A percentile compares a stretch with the other conserved stretches of the same genome.
Evolutionary conservation across 2,113 vertebrate species (phyloP).

Genomic region (Gadus chalcogrammus): DNA sequence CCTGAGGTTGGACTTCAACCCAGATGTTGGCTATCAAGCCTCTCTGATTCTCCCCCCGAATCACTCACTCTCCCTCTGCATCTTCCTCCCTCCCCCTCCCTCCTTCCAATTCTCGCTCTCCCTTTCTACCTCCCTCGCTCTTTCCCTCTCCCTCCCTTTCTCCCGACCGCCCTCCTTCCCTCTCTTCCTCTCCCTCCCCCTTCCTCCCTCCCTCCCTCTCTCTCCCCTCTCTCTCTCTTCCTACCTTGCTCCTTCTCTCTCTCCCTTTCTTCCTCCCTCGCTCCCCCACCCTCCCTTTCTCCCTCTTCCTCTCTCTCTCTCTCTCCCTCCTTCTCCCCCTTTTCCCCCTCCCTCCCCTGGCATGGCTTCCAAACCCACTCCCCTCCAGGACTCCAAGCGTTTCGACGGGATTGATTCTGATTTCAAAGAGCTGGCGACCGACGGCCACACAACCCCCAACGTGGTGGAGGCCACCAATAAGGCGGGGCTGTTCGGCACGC

Average conservation of each 20-base stretch:
- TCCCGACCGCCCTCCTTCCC: background rate
- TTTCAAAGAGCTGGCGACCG: constrained; percentile 84
- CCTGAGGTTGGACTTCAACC: constrained; percentile 35
- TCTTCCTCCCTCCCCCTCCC: no score
- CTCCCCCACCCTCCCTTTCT: background rate
- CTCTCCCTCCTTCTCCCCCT: background rate
- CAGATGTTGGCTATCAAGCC: constrained; percentile 63
- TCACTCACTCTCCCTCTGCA: background rate
- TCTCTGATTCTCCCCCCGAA: constrained; percentile 21
- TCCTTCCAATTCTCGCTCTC: background rate
- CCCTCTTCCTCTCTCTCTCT: constrained; percentile 3
- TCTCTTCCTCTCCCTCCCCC: constrained; percentile 24
- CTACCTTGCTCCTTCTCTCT: no score
- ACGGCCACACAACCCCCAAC: constrained; percentile 82
- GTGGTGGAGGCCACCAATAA: constrained; percentile 89
- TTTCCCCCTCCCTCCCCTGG: constrained; percentile 25
- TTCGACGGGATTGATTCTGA: constrained; percentile 87
- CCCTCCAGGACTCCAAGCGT: constrained; percentile 82
- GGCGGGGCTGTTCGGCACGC: constrained; percentile 78
- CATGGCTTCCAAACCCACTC: constrained; percentile 35
- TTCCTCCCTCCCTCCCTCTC: constrained; percentile 3
- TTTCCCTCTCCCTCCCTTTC: background rate
- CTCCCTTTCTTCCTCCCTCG: constrained; percentile 19
- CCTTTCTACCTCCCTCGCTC: constrained; percentile 10
- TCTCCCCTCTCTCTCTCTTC: constrained; percentile 3